These are phyloP conservation scores for Gymnodraco acuticeps DNA, from an alignment of 2,797 vertebrate species.

Conservation along the genomic window DNA sequence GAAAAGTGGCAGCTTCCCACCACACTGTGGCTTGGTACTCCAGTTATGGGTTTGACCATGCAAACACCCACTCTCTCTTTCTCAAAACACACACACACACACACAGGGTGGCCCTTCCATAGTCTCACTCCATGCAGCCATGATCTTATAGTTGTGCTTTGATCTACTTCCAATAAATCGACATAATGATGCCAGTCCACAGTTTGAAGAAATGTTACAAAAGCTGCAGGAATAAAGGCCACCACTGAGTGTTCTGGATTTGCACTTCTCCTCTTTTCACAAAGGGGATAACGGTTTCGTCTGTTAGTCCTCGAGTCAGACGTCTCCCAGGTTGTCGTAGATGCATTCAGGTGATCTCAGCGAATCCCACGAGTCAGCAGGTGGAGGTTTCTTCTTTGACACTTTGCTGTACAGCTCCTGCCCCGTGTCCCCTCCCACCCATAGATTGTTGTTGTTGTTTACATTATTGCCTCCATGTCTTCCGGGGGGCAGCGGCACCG, in stretches of 20 bases:
- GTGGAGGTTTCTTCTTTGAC: constrained; percentile 75
- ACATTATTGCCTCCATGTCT: constrained; percentile 74
- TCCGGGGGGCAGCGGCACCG: constrained; percentile 55
- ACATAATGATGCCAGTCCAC: constrained; percentile 45
- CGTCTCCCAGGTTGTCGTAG: constrained; percentile 86
- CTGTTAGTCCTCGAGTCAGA: constrained; percentile 61
- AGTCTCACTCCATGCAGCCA: constrained; percentile 20
- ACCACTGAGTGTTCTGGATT: neutral
- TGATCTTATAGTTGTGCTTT: constrained; percentile 35
- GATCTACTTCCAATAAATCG: constrained; percentile 34
- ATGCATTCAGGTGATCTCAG: constrained; percentile 82
- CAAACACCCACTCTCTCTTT: constrained; percentile 60
- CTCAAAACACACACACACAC: constrained; percentile 23
- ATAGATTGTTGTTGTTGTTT: constrained; percentile 85
- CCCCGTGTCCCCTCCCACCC: constrained; percentile 53
- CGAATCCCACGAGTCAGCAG: constrained; percentile 61
- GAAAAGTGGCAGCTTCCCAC: constrained; percentile 62
- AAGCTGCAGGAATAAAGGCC: constrained; percentile 1
- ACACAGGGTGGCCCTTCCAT: constrained; percentile 51
- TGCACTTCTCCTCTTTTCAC: neutral
- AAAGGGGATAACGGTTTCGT: neutral
- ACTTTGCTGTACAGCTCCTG: constrained; percentile 89
- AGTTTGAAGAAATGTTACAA: constrained; percentile 27
- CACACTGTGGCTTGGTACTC: constrained; percentile 67
- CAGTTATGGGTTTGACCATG: constrained; percentile 73